A percentile compares a stretch with the other conserved stretches of the same genome.
phyloP scores from a whole-genome alignment of 1,140 invertebrate species.

The Drosophila kikkawai region DNA sequence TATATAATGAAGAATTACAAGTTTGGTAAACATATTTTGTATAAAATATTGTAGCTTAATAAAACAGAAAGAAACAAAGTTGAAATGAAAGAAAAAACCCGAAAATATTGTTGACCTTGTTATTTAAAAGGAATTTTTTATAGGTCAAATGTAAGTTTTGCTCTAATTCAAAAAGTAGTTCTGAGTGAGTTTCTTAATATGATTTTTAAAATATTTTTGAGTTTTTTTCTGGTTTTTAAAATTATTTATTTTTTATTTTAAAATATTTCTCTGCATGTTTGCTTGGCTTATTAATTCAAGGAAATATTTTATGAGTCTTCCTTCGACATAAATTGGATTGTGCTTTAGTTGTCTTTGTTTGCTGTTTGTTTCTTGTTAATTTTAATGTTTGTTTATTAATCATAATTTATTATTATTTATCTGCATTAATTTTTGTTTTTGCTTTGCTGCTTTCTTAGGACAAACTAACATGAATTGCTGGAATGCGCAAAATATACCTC shows the following conservation, averaged over 20 bases:
- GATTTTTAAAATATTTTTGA: not conserved
- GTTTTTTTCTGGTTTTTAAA: not conserved
- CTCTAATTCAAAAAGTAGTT: slow-evolving; percentile 1
- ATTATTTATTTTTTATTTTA: not conserved
- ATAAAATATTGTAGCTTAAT: slow-evolving; percentile 70
- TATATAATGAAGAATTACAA: slow-evolving; percentile 44
- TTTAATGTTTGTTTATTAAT: slow-evolving; percentile 5
- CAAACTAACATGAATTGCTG: slow-evolving; percentile 75
- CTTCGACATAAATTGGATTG: not conserved
- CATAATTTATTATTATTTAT: not conserved
- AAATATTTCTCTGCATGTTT: not conserved
- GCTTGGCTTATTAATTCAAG: not conserved
- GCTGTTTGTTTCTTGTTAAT: slow-evolving; percentile 5
- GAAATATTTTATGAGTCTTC: not conserved
- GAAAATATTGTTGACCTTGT: slow-evolving; percentile 11
- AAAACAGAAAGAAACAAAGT: slow-evolving; percentile 49
- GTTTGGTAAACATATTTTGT: slow-evolving; percentile 67
- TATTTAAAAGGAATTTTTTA: slow-evolving; percentile 4
- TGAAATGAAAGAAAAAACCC: slow-evolving; percentile 16
- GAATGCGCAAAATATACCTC: slow-evolving; percentile 78
- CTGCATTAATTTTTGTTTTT: slow-evolving; percentile 13
- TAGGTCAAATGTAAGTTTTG: slow-evolving; percentile 58
- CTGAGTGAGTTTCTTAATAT: slow-evolving; percentile 52
- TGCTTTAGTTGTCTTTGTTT: not conserved
- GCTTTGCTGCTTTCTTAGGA: slow-evolving; percentile 43